Percentiles rank a stretch among this genome's conserved stretches.
phyloP scores from a whole-genome alignment of 2,113 vertebrate species.

The Pachyramphus minor region DNA sequence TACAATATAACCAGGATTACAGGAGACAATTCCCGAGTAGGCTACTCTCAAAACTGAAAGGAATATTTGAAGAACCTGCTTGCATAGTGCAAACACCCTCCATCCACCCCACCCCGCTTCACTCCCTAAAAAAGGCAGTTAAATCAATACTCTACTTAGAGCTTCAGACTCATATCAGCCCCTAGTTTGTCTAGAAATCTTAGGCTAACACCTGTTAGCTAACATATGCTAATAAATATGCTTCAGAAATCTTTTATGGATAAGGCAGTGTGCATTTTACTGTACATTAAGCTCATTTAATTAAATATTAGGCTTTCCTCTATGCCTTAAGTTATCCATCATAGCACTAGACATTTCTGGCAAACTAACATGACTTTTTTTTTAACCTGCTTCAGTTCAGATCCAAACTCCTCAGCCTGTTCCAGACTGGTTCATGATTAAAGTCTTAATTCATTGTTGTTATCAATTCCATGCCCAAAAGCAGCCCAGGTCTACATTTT shows the following conservation, averaged over 20 bases:
- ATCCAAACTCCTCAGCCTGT: not conserved
- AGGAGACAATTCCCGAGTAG: not conserved
- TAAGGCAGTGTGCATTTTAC: not conserved
- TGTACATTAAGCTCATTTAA: not conserved
- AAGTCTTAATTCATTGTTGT: not conserved
- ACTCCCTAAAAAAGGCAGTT: not conserved
- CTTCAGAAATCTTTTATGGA: constrained; percentile 16
- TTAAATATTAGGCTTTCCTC: not conserved
- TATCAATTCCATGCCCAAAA: not conserved
- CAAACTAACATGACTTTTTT: not conserved
- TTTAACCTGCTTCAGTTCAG: not conserved
- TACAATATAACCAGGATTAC: not conserved
- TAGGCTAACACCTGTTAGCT: constrained; percentile 17
- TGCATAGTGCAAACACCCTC: not conserved
- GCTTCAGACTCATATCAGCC: not conserved
- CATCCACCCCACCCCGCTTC: not conserved
- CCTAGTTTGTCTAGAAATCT: constrained; percentile 26
- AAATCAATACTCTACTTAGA: not conserved
- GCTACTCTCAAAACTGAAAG: not conserved
- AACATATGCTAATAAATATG: constrained; percentile 6
- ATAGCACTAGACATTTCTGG: not conserved
- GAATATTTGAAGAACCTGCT: not conserved
- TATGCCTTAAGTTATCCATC: not conserved
- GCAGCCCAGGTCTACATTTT: not conserved
- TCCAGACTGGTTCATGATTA: not conserved